A percentile compares a stretch with the other conserved stretches of the same genome.
Evolutionary conservation across 2,113 vertebrate species (phyloP).

Genomic region (Pseudorectes ferrugineus): DNA sequence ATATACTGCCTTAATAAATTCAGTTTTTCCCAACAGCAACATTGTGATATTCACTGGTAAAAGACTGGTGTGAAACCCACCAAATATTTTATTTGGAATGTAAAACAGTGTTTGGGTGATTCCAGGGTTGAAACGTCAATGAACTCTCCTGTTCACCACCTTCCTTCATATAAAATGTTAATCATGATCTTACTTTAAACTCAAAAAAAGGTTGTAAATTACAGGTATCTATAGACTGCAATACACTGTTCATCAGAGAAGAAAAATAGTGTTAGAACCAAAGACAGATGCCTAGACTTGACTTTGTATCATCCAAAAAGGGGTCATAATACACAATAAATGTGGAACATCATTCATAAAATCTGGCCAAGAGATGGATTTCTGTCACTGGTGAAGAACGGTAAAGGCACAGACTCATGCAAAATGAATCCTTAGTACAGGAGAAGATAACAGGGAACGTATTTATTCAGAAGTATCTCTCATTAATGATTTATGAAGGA

Average conservation of each 20-base stretch:
- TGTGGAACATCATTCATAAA: background rate
- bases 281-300: background rate
- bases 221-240: background rate
- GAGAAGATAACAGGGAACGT: background rate
- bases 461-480: background rate
- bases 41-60: background rate
- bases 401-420: background rate
- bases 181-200: background rate
- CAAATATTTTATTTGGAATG: background rate
- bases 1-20: slow-evolving; percentile 41
- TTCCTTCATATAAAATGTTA: background rate
- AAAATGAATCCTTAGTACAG: background rate
- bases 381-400: background rate
- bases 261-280: background rate
- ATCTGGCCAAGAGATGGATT: background rate
- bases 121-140: background rate
- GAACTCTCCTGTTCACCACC: background rate
- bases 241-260: background rate
- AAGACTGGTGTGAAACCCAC: background rate
- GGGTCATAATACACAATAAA: background rate
- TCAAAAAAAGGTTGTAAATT: background rate
- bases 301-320: background rate
- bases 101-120: background rate
- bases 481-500: background rate
- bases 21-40: slow-evolving; percentile 3